Evolutionary conservation across 1,140 invertebrate genomes (phyloP).

Genomic region (Plectrocnemia conspersa): DNA sequence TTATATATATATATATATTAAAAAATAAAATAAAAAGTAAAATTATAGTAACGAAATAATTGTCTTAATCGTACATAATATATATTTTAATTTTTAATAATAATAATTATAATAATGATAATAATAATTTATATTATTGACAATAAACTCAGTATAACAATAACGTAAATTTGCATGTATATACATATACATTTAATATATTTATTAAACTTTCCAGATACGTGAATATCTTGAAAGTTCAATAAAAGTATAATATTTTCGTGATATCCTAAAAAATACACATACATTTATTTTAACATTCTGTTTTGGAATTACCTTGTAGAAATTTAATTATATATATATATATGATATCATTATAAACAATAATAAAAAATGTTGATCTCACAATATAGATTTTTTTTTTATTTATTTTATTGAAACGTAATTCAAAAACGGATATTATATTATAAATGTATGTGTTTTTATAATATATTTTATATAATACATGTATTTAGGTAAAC

Average conservation of each 20-base stretch:
- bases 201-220: slow-evolving; percentile 5
- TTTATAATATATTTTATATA: too few relatives aligned
- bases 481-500: too few relatives aligned
- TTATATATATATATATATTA: background rate
- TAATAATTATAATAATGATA: background rate
- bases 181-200: slow-evolving; percentile 1
- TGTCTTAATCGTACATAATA: background rate
- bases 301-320: background rate
- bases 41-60: background rate
- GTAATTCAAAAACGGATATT: too few relatives aligned
- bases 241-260: background rate
- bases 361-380: background rate
- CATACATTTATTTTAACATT: too few relatives aligned
- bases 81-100: slow-evolving; percentile 1
- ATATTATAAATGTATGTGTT: too few relatives aligned
- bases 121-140: background rate
- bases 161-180: background rate
- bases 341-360: background rate
- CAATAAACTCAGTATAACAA: background rate
- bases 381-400: too few relatives aligned
- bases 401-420: too few relatives aligned
- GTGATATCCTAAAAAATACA: too few relatives aligned
- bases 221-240: background rate
- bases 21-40: background rate
- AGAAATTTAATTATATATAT: background rate